Percentiles rank a stretch among this genome's conserved stretches.
Evolutionary conservation across 2,797 vertebrate genomes (phyloP).

Genomic region (Protosalanx chinensis): DNA sequence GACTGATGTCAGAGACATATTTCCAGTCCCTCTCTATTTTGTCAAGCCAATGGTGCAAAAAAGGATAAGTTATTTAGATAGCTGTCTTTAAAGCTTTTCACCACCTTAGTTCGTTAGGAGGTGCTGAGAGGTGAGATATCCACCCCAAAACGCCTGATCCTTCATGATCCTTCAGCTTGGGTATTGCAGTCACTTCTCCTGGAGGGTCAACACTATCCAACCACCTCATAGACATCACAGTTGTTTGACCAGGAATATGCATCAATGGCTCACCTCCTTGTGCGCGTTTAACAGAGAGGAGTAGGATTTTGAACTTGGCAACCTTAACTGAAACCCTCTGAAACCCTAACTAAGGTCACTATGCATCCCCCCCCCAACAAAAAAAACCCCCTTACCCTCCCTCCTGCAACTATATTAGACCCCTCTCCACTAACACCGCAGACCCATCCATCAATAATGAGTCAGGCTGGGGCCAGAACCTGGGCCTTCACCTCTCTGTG

Average conservation of each 20-base stretch:
- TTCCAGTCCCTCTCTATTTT: constrained; percentile 24
- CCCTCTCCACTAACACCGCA: constrained; percentile 53
- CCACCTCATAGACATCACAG: constrained; percentile 25
- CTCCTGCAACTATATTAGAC: constrained; percentile 50
- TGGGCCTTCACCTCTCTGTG: constrained; percentile 55
- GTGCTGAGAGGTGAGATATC: constrained; percentile 50
- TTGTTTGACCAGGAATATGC: constrained; percentile 50
- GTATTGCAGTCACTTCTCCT: neutral
- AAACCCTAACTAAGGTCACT: constrained; percentile 56
- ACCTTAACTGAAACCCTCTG: constrained; percentile 40
- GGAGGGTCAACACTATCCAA: constrained; percentile 20
- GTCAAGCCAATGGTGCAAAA: constrained; percentile 24
- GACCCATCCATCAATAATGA: constrained; percentile 66
- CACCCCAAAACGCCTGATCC: constrained; percentile 31
- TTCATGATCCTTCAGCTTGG: too few species aligned
- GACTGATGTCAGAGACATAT: constrained; percentile 42
- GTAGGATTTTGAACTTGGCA: constrained; percentile 51
- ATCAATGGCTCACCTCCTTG: constrained; percentile 41
- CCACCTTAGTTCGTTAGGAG: constrained; percentile 58
- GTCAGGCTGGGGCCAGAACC: constrained; percentile 58
- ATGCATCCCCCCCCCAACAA: constrained; percentile 37
- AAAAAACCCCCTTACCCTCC: constrained; percentile 47
- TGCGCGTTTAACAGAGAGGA: constrained; percentile 33
- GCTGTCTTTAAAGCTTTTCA: constrained; percentile 49
- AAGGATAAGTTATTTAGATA: constrained; percentile 38